Conservation (phyloP, 2,888 invertebrate genomes). For the Melipona bicolor region DNA sequence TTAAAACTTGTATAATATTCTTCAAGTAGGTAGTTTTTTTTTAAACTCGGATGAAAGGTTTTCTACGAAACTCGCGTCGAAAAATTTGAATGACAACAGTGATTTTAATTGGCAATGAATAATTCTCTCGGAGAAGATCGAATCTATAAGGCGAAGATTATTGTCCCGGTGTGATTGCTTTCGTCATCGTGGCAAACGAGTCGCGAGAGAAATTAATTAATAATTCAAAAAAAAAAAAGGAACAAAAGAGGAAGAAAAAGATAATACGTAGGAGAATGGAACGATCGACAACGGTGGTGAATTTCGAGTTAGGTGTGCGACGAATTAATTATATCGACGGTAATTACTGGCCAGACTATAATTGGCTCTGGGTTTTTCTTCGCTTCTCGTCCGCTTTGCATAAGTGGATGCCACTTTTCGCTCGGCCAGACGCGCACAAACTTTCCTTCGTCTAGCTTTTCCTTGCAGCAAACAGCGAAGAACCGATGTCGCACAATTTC, state of each 20-base stretch:
- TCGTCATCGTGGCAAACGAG: background rate
- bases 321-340: constrained; percentile 29
- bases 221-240: background rate
- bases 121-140: background rate
- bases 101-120: background rate
- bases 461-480: background rate
- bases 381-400: constrained; percentile 1
- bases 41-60: background rate
- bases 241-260: background rate
- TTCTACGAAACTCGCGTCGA: background rate
- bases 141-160: no score
- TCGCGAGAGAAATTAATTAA: background rate
- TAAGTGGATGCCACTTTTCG: constrained; percentile 9
- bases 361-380: background rate
- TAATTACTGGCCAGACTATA: constrained; percentile 21
- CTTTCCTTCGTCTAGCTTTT: background rate
- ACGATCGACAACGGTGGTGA: constrained; percentile 11
- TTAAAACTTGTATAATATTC: background rate
- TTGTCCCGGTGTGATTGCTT: background rate
- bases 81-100: background rate
- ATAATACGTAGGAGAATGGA: background rate
- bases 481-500: constrained; percentile 63
- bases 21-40: background rate
- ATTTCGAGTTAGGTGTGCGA: constrained; percentile 21
- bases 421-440: background rate